phyloP scores from a whole-genome alignment of 1,140 invertebrate genomes.

The Zophobas morio region DNA sequence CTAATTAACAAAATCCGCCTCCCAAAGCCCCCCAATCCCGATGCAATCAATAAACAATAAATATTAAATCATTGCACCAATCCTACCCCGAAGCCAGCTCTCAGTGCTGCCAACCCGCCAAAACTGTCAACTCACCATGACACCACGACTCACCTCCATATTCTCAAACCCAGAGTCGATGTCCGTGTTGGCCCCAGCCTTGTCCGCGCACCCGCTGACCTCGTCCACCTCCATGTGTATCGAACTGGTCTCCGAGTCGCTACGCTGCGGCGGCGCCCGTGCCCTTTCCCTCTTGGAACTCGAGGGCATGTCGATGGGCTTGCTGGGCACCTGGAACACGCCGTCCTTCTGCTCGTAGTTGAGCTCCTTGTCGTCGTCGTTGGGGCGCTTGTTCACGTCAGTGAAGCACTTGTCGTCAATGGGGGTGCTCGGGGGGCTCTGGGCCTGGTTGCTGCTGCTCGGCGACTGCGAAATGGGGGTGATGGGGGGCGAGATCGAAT shows the following conservation, averaged over 20 bases:
- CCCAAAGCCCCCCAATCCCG: too few relatives aligned
- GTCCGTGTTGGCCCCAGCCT: constrained; percentile 72
- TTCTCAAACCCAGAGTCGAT: constrained; percentile 84
- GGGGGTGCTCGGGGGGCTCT: constrained; percentile 61
- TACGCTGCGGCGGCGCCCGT: constrained; percentile 59
- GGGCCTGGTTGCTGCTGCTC: constrained; percentile 58
- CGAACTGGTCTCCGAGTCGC: constrained; percentile 66
- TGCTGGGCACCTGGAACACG: constrained; percentile 63
- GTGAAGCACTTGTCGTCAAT: constrained; percentile 54
- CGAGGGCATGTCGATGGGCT: constrained; percentile 63
- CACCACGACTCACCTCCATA: constrained; percentile 75
- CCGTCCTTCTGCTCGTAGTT: constrained; percentile 51
- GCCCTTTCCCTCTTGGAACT: constrained; percentile 55
- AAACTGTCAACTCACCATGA: too few relatives aligned
- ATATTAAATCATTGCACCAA: too few relatives aligned
- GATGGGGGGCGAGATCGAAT: constrained; percentile 62
- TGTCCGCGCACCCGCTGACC: constrained; percentile 67
- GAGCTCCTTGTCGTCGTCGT: constrained; percentile 15
- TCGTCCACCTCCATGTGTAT: constrained; percentile 75
- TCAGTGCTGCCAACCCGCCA: too few relatives aligned
- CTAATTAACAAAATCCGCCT: too few relatives aligned
- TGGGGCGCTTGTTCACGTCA: constrained; percentile 7
- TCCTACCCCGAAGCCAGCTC: too few relatives aligned
- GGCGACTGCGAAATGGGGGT: constrained; percentile 64
- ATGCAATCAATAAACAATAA: too few relatives aligned